Conservation (phyloP, 2,888 invertebrate species). For the Acleris sparsana region DNA sequence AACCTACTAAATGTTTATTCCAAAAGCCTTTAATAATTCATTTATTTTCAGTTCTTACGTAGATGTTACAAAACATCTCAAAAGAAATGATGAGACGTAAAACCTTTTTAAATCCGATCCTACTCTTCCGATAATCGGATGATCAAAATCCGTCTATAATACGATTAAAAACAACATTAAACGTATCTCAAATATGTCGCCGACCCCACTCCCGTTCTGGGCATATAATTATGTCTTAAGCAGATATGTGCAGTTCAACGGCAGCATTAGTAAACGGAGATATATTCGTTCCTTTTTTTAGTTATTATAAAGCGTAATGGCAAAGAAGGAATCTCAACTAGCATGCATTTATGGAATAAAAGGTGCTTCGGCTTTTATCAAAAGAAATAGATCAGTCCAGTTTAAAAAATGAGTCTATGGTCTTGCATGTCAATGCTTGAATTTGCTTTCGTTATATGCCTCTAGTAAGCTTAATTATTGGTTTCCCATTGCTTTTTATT, state of each 20-base stretch:
- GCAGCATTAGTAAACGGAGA: slow-evolving; percentile 8
- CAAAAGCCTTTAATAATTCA: slow-evolving; percentile 13
- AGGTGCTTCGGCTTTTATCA: too few species aligned
- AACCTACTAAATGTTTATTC: slow-evolving; percentile 9
- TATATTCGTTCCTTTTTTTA: neutral
- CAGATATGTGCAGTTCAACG: slow-evolving; percentile 11
- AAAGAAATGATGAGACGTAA: slow-evolving; percentile 10
- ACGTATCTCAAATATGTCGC: slow-evolving; percentile 38
- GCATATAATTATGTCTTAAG: slow-evolving; percentile 15
- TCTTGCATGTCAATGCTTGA: too few species aligned
- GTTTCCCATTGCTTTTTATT: too few species aligned
- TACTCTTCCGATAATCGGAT: slow-evolving; percentile 1
- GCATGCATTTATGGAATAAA: too few species aligned
- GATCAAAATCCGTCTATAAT: slow-evolving; percentile 6
- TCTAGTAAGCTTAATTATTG: too few species aligned
- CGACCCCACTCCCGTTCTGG: slow-evolving; percentile 41
- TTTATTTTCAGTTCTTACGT: slow-evolving; percentile 25
- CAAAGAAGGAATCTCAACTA: slow-evolving; percentile 1
- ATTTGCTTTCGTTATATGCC: too few species aligned
- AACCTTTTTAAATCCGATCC: slow-evolving; percentile 2
- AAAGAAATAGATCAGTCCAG: too few species aligned
- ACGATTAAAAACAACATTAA: slow-evolving; percentile 10
- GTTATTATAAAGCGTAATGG: neutral
- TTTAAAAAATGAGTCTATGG: too few species aligned
- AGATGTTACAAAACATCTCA: slow-evolving; percentile 35